Evolutionary conservation across 1,140 invertebrate genomes (phyloP).

Genomic region (Macrobrachium rosenbergii): DNA sequence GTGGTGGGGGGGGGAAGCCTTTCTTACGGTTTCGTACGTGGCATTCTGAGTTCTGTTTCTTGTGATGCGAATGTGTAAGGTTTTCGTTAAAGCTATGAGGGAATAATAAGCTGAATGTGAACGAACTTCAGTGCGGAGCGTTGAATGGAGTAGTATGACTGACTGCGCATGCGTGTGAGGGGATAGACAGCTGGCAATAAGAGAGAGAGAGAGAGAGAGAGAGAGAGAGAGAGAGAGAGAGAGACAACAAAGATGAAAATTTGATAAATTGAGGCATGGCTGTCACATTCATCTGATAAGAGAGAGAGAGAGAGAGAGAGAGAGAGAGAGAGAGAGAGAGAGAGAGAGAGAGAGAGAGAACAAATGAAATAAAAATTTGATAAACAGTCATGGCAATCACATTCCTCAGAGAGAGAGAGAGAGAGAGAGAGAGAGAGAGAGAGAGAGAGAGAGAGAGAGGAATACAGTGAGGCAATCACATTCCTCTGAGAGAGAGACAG

Average conservation of each 20-base stretch:
- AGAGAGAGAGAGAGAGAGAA: slow-evolving; percentile 13
- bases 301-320: slow-evolving; percentile 9
- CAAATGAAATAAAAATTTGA: background rate
- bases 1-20: too few species aligned
- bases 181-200: background rate
- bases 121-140: background rate
- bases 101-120: background rate
- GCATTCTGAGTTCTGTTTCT: too few species aligned
- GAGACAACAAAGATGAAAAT: background rate
- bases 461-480: too few species aligned
- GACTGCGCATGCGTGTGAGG: background rate
- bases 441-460: slow-evolving; percentile 9
- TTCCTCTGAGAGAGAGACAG: background rate
- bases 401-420: background rate
- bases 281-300: background rate
- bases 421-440: slow-evolving; percentile 24
- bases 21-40: too few species aligned
- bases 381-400: background rate
- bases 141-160: background rate
- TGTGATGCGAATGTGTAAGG: too few species aligned
- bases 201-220: background rate
- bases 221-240: background rate
- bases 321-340: slow-evolving; percentile 15
- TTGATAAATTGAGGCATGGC: background rate
- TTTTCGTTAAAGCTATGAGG: too few species aligned